Evolutionary conservation across 1,140 invertebrate species (phyloP), one percentile per base, ranked within the genome.

Genomic region (Halotydeus destructor): DNA sequence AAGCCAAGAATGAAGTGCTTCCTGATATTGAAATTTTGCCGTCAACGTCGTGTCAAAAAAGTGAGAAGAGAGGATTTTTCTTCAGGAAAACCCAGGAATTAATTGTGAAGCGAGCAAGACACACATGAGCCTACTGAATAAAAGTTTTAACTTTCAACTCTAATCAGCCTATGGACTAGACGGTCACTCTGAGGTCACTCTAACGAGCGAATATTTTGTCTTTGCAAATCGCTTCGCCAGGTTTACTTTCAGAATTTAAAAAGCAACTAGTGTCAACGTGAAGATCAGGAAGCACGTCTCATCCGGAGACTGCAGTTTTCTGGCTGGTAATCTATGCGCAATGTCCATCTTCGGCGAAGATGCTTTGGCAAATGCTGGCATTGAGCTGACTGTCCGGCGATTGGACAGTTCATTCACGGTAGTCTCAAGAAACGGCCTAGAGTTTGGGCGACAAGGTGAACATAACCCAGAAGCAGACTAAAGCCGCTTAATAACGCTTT

Each of bases 271-370:
- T 3, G n/a, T 14, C 14, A n/a, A 22, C 26, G 32, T 8, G 3
- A 19, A 19, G 34, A 11, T n/a, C 19, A 22, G 27, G n/a, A 54
- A 66, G 58, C 85, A 86, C 66, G 86, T 86, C 16, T 60, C 96
- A 26, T 78, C 76, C 6, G 91, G 91, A 1, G 83, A 96, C 53
- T 98, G 91, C 62, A 88, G 89, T 12, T 98, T 98, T 61, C 86
- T 99, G 81, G 91, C 91, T 27, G 94, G 91, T 26, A 99, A 98
- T 57, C 76, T 98, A 69, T 98, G 97, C 65, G 91, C 93, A 27
- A 77, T 86, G 38, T 96, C 89, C 2, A 97, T 98, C 55, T 99
- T 98, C 64, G 94, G 94, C 3, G 93, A 99, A 65, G 89, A 98
- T 63, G 91, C 91, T 2, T 63, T 99, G 44, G 93, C 91, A 35